Evolutionary conservation across 2,888 invertebrate species (phyloP).

Genomic region (Psylliodes chrysocephalus): DNA sequence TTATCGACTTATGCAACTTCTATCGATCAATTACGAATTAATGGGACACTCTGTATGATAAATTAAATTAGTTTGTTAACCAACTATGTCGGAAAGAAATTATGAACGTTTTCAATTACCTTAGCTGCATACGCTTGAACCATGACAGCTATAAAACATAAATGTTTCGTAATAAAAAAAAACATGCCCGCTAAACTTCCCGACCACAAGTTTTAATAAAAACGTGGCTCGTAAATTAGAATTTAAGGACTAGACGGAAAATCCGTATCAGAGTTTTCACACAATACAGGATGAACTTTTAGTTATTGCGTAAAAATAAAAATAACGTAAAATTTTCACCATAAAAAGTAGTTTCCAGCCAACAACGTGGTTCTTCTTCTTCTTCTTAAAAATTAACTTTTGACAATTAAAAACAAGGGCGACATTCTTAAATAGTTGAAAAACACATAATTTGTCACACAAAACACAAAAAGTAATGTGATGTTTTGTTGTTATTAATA

Average conservation of each 20-base stretch:
- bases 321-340: not conserved
- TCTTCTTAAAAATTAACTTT: no score
- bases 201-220: conserved; percentile 24
- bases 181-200: not conserved
- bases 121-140: not conserved
- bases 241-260: conserved; percentile 32
- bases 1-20: no score
- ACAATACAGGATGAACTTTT: not conserved
- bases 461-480: no score
- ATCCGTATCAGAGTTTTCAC: conserved; percentile 4
- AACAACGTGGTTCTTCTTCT: no score
- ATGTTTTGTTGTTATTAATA: no score
- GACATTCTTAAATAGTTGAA: no score
- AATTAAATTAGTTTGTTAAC: not conserved
- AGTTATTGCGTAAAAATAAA: not conserved
- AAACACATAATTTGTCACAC: no score
- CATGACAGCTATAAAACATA: not conserved
- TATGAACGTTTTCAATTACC: not conserved
- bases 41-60: no score
- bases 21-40: no score
- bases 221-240: conserved; percentile 37
- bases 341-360: not conserved
- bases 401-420: no score
- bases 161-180: not conserved
- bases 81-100: not conserved